Base-by-base conservation (phyloP, 1,140 invertebrate species). In the Drosophila sp. region DNA sequence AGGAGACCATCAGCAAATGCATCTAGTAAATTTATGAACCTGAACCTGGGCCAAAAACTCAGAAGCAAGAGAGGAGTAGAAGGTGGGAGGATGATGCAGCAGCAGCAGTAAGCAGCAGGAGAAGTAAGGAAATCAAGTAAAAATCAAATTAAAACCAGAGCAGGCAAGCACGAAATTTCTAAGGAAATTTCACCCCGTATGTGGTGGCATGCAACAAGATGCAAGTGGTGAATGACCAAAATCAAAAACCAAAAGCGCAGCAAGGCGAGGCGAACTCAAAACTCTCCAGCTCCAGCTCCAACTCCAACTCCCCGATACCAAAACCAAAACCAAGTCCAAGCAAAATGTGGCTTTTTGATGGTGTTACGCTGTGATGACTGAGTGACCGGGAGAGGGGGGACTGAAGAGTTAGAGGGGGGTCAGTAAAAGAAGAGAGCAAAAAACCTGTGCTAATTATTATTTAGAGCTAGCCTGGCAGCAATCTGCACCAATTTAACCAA, bases 371-470 rank as follows among this genome's bases (percentile, higher is more conserved):
- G 44, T 27, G 44, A 50, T 50, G 44, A 50, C 7, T 50, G 44
- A 50, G 7, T 2, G 8, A 50, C 23, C 25, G 44, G 17, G 38
- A 1, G 60, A 30, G 38, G 55, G 35, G 57, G 66, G 63, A 71
- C 57, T 71, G 68, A 44, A 33, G 62, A 54, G 3, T 33, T 23
- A 44, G 56, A 32, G 32, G 40, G 47, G 40, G 57, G 32, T 6
- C 23, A 38, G 10, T 38, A 38, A 38, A 32, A 55, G 6, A 54
- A 62, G 8, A 55, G 30, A 60, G 23, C 27, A 61, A 76, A 81
- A 86, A 87, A 87, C 85, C 86, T 90, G 85, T 90, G 85, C 85
- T 90, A 90, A 90, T 90, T 90, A 90, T 90, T 90, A 90, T 90
- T 90, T 89, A 90, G 85, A 85, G 85, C 85, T 84, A 74, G 77